A percentile compares a stretch with the other conserved stretches of the same genome.
These are phyloP conservation scores for Pelodiscus sinensis DNA, from an alignment of 2,113 vertebrate species.

Conservation along the genomic window DNA sequence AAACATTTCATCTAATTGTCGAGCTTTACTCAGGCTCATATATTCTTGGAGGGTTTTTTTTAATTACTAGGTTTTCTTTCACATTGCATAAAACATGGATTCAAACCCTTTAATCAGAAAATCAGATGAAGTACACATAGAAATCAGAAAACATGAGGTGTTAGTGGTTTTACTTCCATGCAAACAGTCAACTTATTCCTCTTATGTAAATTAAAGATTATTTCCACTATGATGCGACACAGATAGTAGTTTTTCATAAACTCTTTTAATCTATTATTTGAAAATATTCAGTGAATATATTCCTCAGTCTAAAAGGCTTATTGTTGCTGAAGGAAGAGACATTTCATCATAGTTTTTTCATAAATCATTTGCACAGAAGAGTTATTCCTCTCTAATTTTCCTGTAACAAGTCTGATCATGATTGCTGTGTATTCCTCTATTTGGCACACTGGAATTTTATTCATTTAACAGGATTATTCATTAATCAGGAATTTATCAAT, in stretches of 20 bases:
- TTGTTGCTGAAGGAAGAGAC: constrained; percentile 53
- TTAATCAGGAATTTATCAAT: constrained; percentile 77
- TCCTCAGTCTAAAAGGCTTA: constrained; percentile 63
- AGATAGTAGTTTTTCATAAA: constrained; percentile 62
- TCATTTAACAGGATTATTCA: constrained; percentile 77
- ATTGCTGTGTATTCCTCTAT: constrained; percentile 66
- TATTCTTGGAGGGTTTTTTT: not conserved
- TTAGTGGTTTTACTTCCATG: not conserved
- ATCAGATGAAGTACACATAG: not conserved
- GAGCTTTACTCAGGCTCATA: not conserved
- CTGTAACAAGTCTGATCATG: constrained; percentile 69
- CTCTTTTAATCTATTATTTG: constrained; percentile 48
- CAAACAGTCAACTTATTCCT: constrained; percentile 7
- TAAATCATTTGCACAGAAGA: constrained; percentile 75
- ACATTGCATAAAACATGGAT: not conserved
- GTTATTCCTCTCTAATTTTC: constrained; percentile 69
- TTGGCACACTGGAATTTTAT: constrained; percentile 67
- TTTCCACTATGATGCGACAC: constrained; percentile 34
- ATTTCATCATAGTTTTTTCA: constrained; percentile 63
- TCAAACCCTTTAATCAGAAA: not conserved
- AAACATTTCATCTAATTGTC: not conserved
- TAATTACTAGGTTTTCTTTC: not conserved
- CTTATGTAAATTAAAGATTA: constrained; percentile 33
- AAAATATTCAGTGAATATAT: constrained; percentile 62
- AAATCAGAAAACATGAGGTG: constrained; percentile 5